A percentile compares a stretch with the other conserved stretches of the same genome.
Conservation (phyloP, 2,113 vertebrate species). For the Rhea pennata region DNA sequence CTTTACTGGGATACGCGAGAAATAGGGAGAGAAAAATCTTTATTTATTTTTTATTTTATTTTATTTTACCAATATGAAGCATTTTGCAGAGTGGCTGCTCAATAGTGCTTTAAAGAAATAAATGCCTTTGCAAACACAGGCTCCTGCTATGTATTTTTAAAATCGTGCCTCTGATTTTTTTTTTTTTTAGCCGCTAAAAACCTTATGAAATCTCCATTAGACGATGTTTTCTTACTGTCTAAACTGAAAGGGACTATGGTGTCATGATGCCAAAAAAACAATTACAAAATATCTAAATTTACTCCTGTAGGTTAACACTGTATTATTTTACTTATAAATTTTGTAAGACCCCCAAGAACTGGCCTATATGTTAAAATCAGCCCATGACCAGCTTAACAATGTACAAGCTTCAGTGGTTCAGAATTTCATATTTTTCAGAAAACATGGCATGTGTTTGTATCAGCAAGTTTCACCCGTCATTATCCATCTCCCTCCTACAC, state of each 20-base stretch:
- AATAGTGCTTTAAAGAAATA: neutral
- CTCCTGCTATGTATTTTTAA: neutral
- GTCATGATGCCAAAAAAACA: neutral
- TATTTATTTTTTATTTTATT: too few species aligned
- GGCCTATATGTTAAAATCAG: neutral
- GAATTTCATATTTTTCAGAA: constrained; percentile 41
- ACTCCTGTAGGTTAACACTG: neutral
- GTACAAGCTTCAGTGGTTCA: constrained; percentile 4
- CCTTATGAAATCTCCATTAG: neutral
- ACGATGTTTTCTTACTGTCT: neutral
- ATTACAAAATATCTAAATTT: neutral
- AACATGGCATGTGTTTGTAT: constrained; percentile 52
- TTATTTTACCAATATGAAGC: neutral
- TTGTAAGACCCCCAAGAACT: neutral
- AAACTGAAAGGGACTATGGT: neutral
- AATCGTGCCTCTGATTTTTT: neutral
- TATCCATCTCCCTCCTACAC: constrained; percentile 60
- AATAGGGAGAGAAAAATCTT: neutral
- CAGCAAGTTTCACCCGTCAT: constrained; percentile 59
- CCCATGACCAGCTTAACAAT: neutral
- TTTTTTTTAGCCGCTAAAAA: neutral
- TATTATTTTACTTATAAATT: neutral
- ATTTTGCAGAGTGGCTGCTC: neutral
- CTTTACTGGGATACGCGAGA: neutral
- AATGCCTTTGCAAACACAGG: neutral